Base-by-base conservation (phyloP, 1,140 invertebrate species). In the Caerostris darwini region DNA sequence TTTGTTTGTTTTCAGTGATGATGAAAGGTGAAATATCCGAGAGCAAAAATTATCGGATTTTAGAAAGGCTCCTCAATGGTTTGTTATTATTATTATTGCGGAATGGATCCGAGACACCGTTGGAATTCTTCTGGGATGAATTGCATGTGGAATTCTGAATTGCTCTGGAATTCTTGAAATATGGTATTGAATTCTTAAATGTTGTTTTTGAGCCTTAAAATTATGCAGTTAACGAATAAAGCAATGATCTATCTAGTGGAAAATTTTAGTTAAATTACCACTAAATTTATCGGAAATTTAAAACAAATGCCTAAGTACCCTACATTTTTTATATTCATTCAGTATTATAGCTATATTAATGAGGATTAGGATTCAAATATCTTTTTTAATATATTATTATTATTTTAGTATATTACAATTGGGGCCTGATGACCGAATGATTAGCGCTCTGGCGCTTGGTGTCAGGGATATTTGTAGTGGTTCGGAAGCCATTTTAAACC, bases 41-140 rank as follows among this genome's bases (percentile, higher is more conserved):
- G 82, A 83, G 82, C 56, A 83, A 83, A 83, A 83, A 83, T 83
- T 83, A 83, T 83, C 82, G 82, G 54, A 58, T 77, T 53, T 77
- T 50, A 50, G 50, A 77, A 8, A 77, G 56, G 82, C 57, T 83
- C 34, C 56, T 83, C 56, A 5, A 7, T 3, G 53, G 82, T n/a
- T 77, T n/a, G 71, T 77, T 34, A 34, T 34, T 14, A 10, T 53
- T 83, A 54, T 57, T 56, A 83, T 83, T 17, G 54, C 54, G 54
- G 56, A n/a, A 56, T 19, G 56, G 54, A 57, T 81, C 5, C n/a
- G n/a, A n/a, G n/a, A n/a, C n/a, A n/a, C n/a, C 17, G 12, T 67
- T 67, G n/a, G 10, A 3, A 67, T 67, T 67, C 61, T 67, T n/a
- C 14, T 17, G 61, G 61, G 61, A 67, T 17, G 12, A 67, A 67